Evolutionary conservation across 2,113 vertebrate species (phyloP).

Genomic region (Pachyramphus minor): DNA sequence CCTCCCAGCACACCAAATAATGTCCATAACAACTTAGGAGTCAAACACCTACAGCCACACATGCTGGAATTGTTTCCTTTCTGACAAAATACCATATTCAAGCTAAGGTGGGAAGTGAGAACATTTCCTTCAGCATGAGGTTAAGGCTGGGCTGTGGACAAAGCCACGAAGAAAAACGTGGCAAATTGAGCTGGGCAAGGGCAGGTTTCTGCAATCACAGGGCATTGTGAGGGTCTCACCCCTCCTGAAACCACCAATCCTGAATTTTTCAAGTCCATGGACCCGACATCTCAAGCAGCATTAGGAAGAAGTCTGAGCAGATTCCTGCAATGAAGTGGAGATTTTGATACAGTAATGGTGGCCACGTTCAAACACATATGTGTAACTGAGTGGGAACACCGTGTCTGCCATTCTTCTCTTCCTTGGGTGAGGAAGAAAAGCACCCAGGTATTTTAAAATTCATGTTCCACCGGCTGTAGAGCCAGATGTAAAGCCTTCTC

Average conservation of each 20-base stretch:
- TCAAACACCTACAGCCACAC: not conserved
- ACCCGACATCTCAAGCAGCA: not conserved
- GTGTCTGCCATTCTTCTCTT: not conserved
- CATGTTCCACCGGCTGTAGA: not conserved
- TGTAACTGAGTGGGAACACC: not conserved
- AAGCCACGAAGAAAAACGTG: not conserved
- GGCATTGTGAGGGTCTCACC: not conserved
- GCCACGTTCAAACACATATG: accelerated
- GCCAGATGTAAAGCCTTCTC: not conserved
- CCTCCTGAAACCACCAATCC: not conserved
- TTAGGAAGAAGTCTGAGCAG: not conserved
- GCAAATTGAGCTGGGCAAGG: not conserved
- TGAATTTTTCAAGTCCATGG: not conserved
- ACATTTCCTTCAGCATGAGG: not conserved
- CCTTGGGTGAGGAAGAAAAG: not conserved
- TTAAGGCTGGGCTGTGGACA: not conserved
- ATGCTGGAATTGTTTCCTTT: not conserved
- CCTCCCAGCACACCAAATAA: not conserved
- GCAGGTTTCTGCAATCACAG: not conserved
- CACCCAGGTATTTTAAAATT: not conserved
- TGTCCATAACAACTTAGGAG: not conserved
- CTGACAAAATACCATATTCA: not conserved
- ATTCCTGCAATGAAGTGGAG: not conserved
- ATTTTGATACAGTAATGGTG: not conserved
- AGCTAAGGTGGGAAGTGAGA: not conserved